Evolutionary conservation across 2,113 vertebrate species (phyloP), one percentile per base, ranked within the genome.

Genomic region (Antechinus stuartii): DNA sequence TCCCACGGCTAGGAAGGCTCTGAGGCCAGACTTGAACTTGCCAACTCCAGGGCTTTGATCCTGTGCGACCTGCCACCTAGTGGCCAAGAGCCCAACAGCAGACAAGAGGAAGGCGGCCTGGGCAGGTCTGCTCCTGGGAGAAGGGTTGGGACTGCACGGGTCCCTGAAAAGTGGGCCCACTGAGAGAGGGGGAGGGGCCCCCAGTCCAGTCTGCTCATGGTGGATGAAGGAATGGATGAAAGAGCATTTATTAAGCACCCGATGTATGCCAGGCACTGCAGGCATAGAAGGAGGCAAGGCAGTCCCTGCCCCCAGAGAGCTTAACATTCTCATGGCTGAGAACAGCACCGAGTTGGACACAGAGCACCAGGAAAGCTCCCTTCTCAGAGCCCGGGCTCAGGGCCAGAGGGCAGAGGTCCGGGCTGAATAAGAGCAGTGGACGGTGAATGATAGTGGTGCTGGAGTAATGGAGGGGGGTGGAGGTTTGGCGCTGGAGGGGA

Each of bases 371-470:
- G 10, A 61, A 16, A 68, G 12, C 61, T 16, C 30, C 16, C 1
- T 4, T 35, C 61, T 4, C 30, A 35, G 57, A 68, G 57, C 30
- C 57, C 30, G 6, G 57, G 12, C 57, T 35, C 11, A 30, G 56
- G 30, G 57, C 27, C 42, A 68, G 30, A 68, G 61, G 61, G 27
- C 12, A 16, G 2, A 11, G 10, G 49, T 49, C 49, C 49, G 3
- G 6, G 5, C 49, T 49, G 49, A 5, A 3, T 27, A 5, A n/a
- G 4, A 14, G 52, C 30, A 57, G 1, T 1, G 49, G 47, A 1
- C 0, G 23, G 2, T 24, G 54, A 57, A 24, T 30, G 3, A 4
- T 1, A 12, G 90, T 3, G 9, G 46, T 27, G 0, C 0, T 53
- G 56, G 53, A 89, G n/a, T 89, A 46, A 46, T 46, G 84, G 54